These are phyloP conservation scores for Trisateles emortualis DNA, from an alignment of 2,888 invertebrate genomes.

Conservation along the genomic window DNA sequence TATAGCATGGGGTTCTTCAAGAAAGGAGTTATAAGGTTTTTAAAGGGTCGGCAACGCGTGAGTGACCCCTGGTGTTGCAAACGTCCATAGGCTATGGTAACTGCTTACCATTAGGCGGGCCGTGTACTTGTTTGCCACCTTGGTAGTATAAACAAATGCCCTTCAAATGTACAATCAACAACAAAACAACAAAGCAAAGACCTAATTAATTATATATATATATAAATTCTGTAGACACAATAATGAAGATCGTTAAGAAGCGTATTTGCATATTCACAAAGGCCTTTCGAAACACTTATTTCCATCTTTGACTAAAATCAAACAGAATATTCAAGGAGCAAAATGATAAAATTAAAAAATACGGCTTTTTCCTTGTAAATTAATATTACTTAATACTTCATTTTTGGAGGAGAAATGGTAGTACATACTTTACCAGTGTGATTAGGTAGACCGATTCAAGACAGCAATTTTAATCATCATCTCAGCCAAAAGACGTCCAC, in stretches of 20 bases:
- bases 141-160: background rate
- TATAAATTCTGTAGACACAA: constrained; percentile 38
- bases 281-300: constrained; percentile 34
- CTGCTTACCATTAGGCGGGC: too few relatives aligned
- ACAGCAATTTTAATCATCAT: too few relatives aligned
- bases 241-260: constrained; percentile 33
- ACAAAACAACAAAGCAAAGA: constrained; percentile 39
- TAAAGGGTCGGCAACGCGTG: too few relatives aligned
- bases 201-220: constrained; percentile 46
- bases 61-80: too few relatives aligned
- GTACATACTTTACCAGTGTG: too few relatives aligned
- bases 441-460: too few relatives aligned
- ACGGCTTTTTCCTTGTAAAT: constrained; percentile 4
- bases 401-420: background rate
- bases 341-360: constrained; percentile 11
- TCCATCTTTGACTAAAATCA: constrained; percentile 39
- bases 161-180: constrained; percentile 28
- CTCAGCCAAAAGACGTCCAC: too few relatives aligned
- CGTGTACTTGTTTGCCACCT: too few relatives aligned
- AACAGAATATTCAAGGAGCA: constrained; percentile 39
- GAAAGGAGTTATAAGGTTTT: too few relatives aligned
- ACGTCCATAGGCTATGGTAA: too few relatives aligned
- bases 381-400: background rate
- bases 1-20: too few relatives aligned
- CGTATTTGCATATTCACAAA: constrained; percentile 50